Conservation (phyloP, 2,113 vertebrate genomes). For the Kobus ellipsiprymnus region DNA sequence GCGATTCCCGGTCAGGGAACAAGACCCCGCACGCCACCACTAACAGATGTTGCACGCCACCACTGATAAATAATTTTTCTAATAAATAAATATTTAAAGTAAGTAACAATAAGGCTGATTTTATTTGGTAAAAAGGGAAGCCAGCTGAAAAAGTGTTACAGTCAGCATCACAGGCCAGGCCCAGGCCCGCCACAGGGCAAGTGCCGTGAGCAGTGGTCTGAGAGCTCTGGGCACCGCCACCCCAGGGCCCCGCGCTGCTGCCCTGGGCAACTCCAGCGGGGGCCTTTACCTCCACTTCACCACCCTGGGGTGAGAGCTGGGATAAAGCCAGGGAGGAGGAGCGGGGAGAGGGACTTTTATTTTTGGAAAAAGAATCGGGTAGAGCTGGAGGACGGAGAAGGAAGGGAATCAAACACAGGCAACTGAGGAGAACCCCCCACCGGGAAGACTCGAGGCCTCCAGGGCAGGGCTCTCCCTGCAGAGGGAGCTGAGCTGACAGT, state of each 20-base stretch:
- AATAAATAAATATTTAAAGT: background rate
- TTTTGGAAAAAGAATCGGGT: background rate
- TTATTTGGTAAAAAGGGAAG: background rate
- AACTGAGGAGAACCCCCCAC: background rate
- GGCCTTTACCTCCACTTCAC: background rate
- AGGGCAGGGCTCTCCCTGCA: background rate
- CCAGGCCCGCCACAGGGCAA: background rate
- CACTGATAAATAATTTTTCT: background rate
- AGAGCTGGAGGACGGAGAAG: background rate
- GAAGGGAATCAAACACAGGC: background rate
- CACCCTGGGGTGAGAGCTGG: background rate
- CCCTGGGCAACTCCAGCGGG: background rate
- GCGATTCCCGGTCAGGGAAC: background rate
- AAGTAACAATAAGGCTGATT: background rate
- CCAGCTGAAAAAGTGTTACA: background rate
- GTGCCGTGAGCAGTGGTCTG: too few species aligned
- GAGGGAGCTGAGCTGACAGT: background rate
- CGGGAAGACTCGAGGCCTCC: background rate
- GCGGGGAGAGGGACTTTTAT: background rate
- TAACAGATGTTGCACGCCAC: background rate
- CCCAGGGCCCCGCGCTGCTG: accelerated
- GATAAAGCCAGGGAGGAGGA: background rate
- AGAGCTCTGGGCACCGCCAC: accelerated
- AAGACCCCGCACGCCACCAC: background rate
- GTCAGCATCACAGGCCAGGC: background rate